These are phyloP conservation scores for Onychostoma macrolepis DNA, from an alignment of 2,113 vertebrate genomes.

Conservation along the genomic window DNA sequence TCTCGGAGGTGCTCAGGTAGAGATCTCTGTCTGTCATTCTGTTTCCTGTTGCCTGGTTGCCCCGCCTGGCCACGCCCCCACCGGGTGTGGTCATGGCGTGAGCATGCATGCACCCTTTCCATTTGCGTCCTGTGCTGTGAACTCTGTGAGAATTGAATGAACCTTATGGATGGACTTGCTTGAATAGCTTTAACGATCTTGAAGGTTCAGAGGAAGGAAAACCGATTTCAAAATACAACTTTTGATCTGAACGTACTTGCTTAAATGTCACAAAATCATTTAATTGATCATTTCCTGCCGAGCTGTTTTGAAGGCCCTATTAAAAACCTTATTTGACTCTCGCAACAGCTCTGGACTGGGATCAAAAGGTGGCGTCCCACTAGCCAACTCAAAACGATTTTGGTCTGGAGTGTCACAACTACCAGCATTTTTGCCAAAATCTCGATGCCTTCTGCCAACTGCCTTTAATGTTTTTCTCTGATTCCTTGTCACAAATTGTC, in stretches of 20 bases:
- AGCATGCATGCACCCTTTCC: constrained; percentile 64
- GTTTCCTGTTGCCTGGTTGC: constrained; percentile 65
- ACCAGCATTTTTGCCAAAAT: neutral
- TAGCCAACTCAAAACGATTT: neutral
- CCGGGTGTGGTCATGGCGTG: constrained; percentile 51
- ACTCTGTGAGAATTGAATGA: constrained; percentile 59
- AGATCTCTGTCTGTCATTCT: constrained; percentile 77
- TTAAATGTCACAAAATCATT: constrained; percentile 38
- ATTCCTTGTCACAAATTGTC: neutral
- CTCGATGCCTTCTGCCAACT: neutral
- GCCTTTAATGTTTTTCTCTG: neutral
- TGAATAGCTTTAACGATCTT: constrained; percentile 11
- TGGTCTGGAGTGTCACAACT: neutral
- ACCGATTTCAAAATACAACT: neutral
- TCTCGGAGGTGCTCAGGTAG: constrained; percentile 99
- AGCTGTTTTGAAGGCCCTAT: neutral
- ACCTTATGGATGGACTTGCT: constrained; percentile 43
- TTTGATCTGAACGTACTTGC: neutral
- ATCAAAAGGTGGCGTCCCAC: neutral
- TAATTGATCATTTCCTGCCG: constrained; percentile 12
- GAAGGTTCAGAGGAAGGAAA: constrained; percentile 9
- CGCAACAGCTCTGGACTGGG: neutral
- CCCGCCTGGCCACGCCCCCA: constrained; percentile 56
- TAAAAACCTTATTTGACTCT: neutral
- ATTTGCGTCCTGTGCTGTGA: constrained; percentile 59